Conservation (phyloP, 2,888 invertebrate species). For the Spodoptera littoralis region DNA sequence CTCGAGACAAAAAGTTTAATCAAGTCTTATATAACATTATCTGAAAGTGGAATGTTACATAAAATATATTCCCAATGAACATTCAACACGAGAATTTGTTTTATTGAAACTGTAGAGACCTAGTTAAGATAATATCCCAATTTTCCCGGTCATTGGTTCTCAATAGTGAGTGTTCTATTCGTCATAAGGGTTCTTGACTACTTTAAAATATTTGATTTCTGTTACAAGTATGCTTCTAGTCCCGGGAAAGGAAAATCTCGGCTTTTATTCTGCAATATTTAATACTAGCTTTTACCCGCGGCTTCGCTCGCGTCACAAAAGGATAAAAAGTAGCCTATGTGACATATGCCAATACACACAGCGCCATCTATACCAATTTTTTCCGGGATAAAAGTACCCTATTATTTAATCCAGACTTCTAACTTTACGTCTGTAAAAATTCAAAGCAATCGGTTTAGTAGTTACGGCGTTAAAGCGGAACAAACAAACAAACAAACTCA, state of each 20-base stretch:
- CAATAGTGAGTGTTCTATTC: slow-evolving; percentile 60
- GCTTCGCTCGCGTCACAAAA: too few species aligned
- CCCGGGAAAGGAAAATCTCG: not conserved
- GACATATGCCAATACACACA: too few species aligned
- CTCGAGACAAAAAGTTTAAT: slow-evolving; percentile 20
- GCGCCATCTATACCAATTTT: too few species aligned
- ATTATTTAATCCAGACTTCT: too few species aligned
- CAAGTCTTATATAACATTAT: slow-evolving; percentile 14
- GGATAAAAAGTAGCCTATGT: too few species aligned
- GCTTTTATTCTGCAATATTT: slow-evolving; percentile 15
- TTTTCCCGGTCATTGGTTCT: slow-evolving; percentile 65
- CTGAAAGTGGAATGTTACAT: slow-evolving; percentile 21
- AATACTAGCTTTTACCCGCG: too few species aligned
- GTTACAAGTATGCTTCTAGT: slow-evolving; percentile 18
- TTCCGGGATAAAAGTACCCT: too few species aligned
- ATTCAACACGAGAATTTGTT: slow-evolving; percentile 60
- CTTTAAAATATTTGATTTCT: slow-evolving; percentile 49
- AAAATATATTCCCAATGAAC: slow-evolving; percentile 40
- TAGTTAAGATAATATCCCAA: slow-evolving; percentile 66
- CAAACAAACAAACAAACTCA: too few species aligned
- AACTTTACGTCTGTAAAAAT: too few species aligned
- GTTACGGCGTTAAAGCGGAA: too few species aligned
- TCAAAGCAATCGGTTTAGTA: too few species aligned
- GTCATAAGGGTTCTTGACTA: slow-evolving; percentile 49
- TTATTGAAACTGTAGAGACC: slow-evolving; percentile 57